Conservation (phyloP, 92 coral and sea anemone genomes). For the Nematostella vectensis region DNA sequence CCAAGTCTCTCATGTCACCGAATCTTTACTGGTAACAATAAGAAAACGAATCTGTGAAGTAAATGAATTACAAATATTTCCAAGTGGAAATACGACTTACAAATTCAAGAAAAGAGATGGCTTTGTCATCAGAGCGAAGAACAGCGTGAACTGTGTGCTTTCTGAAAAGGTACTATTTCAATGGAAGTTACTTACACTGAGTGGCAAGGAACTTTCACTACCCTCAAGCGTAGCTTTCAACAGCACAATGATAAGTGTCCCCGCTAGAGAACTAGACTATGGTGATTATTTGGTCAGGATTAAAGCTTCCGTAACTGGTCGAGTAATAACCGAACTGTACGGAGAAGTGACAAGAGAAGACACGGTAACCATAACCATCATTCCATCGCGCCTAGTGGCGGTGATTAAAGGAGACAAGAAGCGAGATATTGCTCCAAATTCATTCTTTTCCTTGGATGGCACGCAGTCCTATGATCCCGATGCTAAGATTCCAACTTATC, state of each 20-base stretch:
- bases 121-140: constrained; percentile 3
- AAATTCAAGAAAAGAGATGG: constrained; percentile 8
- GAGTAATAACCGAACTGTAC: constrained; percentile 36
- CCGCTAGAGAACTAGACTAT: constrained; percentile 21
- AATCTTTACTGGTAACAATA: constrained; percentile 15
- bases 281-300: constrained; percentile 32
- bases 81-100: constrained; percentile 8
- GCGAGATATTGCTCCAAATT: constrained; percentile 30
- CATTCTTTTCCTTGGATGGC: constrained; percentile 41
- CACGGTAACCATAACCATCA: constrained; percentile 16
- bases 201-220: neutral
- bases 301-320: constrained; percentile 29
- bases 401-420: constrained; percentile 32
- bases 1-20: constrained; percentile 35
- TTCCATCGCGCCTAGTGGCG: constrained; percentile 33
- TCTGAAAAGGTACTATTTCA: constrained; percentile 9
- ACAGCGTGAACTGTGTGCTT: constrained; percentile 9
- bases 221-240: neutral
- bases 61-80: constrained; percentile 23
- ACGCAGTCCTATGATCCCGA: constrained; percentile 56
- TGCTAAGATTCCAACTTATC: constrained; percentile 12
- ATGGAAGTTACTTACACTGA: constrained; percentile 15
- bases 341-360: constrained; percentile 35
- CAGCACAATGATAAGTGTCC: neutral
- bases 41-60: constrained; percentile 44